These are phyloP conservation scores for Falco punctatus DNA, from an alignment of 2,113 vertebrate genomes.

Conservation along the genomic window DNA sequence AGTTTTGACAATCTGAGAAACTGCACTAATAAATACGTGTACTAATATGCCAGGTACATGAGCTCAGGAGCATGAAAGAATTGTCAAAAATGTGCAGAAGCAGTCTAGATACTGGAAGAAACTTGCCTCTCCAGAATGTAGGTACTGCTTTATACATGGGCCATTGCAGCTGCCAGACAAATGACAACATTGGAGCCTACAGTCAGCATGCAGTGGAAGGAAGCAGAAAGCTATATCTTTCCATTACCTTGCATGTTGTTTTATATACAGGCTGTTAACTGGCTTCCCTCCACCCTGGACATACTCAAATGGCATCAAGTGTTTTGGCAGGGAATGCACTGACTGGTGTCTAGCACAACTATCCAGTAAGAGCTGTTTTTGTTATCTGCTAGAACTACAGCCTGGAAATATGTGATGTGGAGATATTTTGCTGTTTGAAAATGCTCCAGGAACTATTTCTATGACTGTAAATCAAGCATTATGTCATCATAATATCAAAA, in stretches of 20 bases:
- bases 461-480: constrained; percentile 21
- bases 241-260: background rate
- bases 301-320: background rate
- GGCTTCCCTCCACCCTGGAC: background rate
- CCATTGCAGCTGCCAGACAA: background rate
- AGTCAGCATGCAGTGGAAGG: background rate
- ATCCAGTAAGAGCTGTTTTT: constrained; percentile 5
- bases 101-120: background rate
- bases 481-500: background rate
- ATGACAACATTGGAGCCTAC: background rate
- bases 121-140: background rate
- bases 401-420: background rate
- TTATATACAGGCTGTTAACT: background rate
- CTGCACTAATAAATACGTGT: background rate
- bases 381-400: background rate
- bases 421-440: constrained; percentile 32
- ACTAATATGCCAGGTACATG: background rate
- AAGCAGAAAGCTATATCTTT: background rate
- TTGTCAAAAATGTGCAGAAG: background rate
- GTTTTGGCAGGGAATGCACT: background rate
- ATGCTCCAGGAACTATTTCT: background rate
- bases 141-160: background rate
- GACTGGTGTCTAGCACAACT: background rate
- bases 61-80: background rate
- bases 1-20: background rate